Evolutionary conservation across 2,888 invertebrate species (phyloP).

Genomic region (Stramonita haemastoma): DNA sequence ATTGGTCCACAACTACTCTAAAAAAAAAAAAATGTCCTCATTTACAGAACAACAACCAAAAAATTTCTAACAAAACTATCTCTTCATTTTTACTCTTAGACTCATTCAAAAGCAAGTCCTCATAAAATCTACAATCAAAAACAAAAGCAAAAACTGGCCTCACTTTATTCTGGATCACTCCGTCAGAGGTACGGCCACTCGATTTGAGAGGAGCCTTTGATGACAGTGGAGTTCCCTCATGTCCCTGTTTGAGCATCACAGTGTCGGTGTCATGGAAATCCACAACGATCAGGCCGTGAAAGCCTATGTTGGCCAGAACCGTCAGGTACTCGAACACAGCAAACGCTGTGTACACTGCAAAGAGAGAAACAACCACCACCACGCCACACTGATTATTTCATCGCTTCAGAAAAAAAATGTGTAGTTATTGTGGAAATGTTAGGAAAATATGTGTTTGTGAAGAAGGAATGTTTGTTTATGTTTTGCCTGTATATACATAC

Average conservation of each 20-base stretch:
- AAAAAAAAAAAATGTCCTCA: neutral
- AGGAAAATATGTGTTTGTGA: too few relatives aligned
- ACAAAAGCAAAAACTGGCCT: neutral
- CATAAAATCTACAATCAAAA: neutral
- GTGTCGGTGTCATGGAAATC: conserved; percentile 46
- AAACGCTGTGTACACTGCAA: conserved; percentile 94
- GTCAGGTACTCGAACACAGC: conserved; percentile 94
- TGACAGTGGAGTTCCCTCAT: neutral
- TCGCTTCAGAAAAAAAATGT: too few relatives aligned
- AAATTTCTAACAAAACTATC: too few relatives aligned
- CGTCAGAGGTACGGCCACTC: neutral
- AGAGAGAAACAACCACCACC: neutral
- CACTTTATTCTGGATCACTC: neutral
- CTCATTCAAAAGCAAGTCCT: too few relatives aligned
- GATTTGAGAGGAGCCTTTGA: neutral
- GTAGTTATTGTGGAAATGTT: too few relatives aligned
- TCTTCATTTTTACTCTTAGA: too few relatives aligned
- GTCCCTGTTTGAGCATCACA: conserved; percentile 8
- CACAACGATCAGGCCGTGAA: conserved; percentile 91
- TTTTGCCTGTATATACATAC: too few relatives aligned
- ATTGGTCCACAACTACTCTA: neutral
- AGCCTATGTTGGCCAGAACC: conserved; percentile 93
- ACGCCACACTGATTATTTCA: too few relatives aligned
- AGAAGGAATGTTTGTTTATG: too few relatives aligned
- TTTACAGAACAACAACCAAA: neutral